Conservation (phyloP, 2,113 vertebrate genomes). For the Sturnira hondurensis region DNA sequence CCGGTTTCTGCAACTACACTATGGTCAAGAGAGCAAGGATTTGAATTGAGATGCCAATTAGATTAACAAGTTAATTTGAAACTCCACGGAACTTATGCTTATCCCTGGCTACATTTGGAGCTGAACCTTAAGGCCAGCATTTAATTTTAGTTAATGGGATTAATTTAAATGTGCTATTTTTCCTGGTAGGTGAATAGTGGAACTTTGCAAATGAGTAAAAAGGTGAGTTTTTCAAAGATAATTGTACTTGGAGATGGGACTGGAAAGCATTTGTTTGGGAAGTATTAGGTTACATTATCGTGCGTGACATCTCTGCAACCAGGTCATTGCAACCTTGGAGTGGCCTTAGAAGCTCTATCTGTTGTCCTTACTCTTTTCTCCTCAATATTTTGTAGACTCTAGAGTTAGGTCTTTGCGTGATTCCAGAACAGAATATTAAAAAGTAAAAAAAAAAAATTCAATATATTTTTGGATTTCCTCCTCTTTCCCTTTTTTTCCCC, state of each 20-base stretch:
- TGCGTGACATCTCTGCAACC: background rate
- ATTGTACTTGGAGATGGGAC: background rate
- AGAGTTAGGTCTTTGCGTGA: background rate
- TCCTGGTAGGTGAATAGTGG: background rate
- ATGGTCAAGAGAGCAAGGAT: background rate
- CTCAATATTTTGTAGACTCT: background rate
- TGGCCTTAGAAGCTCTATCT: background rate
- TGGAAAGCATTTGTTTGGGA: background rate
- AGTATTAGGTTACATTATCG: background rate
- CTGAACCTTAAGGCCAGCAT: background rate
- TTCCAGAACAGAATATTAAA: background rate
- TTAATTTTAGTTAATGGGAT: slow-evolving; percentile 43
- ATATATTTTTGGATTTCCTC: background rate
- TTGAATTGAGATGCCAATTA: background rate
- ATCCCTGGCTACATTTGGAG: background rate
- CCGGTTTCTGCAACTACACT: background rate
- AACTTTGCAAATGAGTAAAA: slow-evolving; percentile 3
- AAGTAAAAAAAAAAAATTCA: background rate
- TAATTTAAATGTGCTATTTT: slow-evolving; percentile 6
- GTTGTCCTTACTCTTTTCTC: background rate
- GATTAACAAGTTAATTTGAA: slow-evolving; percentile 24
- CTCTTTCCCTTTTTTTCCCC: background rate
- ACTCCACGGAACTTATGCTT: background rate
- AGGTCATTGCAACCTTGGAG: background rate
- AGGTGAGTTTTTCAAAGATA: slow-evolving; percentile 4